Evolutionary conservation across 2,797 vertebrate genomes (phyloP).

Genomic region (Smutsia gigantea): DNA sequence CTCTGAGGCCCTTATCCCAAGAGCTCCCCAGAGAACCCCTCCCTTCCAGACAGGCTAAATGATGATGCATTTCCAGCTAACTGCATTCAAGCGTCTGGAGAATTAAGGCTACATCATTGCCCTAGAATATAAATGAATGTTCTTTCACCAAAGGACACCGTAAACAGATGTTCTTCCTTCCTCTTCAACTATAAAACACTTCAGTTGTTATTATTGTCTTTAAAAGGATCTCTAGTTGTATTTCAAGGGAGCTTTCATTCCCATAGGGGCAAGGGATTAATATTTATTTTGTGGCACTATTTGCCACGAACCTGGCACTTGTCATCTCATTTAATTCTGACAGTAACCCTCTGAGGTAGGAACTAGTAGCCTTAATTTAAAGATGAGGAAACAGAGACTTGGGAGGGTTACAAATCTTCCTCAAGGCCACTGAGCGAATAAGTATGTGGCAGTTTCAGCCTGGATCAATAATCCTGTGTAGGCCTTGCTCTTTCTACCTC

Average conservation of each 20-base stretch:
- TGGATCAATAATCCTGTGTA: neutral
- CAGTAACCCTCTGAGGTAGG: neutral
- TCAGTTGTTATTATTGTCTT: slow-evolving; percentile 39
- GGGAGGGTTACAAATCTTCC: neutral
- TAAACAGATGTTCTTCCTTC: slow-evolving; percentile 64
- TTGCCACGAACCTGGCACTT: slow-evolving; percentile 17
- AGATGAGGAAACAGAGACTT: neutral
- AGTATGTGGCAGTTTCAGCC: neutral
- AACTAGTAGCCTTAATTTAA: neutral
- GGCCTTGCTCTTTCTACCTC: neutral
- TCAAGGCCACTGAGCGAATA: neutral
- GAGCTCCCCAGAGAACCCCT: neutral
- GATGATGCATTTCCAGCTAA: neutral
- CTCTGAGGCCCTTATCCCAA: neutral
- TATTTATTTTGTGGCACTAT: slow-evolving; percentile 37
- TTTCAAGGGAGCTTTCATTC: slow-evolving; percentile 53
- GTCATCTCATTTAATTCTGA: slow-evolving; percentile 41
- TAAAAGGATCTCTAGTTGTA: slow-evolving; percentile 35
- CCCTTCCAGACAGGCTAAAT: slow-evolving; percentile 31
- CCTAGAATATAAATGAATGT: slow-evolving; percentile 62
- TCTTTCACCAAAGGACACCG: slow-evolving; percentile 53
- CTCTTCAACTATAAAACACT: slow-evolving; percentile 63
- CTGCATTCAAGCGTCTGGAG: neutral
- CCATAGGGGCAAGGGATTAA: neutral
- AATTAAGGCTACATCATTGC: neutral